Evolutionary conservation across 1,140 invertebrate genomes (phyloP).

Genomic region (Sycophaga agraensis): DNA sequence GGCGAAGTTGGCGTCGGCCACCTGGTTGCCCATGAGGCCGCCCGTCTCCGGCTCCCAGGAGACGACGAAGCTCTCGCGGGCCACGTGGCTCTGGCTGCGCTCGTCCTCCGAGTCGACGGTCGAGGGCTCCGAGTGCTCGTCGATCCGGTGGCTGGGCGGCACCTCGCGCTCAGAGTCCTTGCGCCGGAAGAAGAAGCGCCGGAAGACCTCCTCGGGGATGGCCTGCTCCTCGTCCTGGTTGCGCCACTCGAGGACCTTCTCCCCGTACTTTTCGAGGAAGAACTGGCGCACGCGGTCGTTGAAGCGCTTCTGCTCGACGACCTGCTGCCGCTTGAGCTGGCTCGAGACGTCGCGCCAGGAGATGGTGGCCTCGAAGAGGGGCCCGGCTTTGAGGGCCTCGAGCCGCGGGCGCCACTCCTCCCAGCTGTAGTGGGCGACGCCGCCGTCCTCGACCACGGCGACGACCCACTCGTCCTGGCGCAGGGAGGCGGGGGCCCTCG

Average conservation of each 20-base stretch:
- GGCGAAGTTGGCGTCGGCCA: constrained; percentile 46
- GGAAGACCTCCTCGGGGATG: constrained; percentile 46
- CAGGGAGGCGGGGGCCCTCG: constrained; percentile 31
- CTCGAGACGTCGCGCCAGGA: constrained; percentile 46
- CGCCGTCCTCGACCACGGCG: constrained; percentile 42
- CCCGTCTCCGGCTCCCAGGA: constrained; percentile 54
- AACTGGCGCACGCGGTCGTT: constrained; percentile 48
- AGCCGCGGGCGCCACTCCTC: constrained; percentile 50
- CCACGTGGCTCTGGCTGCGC: constrained; percentile 12
- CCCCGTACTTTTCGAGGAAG: constrained; percentile 49
- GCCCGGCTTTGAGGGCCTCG: constrained; percentile 45
- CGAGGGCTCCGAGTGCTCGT: constrained; percentile 37
- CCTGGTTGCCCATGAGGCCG: constrained; percentile 54
- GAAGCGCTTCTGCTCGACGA: constrained; percentile 44
- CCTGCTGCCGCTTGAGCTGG: constrained; percentile 44
- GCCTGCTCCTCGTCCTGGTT: constrained; percentile 41
- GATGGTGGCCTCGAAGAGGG: constrained; percentile 49
- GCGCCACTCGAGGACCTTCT: constrained; percentile 49
- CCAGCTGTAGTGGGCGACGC: constrained; percentile 50
- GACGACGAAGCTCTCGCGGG: constrained; percentile 45
- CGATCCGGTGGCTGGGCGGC: constrained; percentile 34
- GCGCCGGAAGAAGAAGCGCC: constrained; percentile 47
- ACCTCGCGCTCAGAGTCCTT: constrained; percentile 40
- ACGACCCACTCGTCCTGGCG: constrained; percentile 48
- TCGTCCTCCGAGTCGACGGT: constrained; percentile 32